Evolutionary conservation across 2,113 vertebrate genomes (phyloP).

Genomic region (Polyodon spathula): DNA sequence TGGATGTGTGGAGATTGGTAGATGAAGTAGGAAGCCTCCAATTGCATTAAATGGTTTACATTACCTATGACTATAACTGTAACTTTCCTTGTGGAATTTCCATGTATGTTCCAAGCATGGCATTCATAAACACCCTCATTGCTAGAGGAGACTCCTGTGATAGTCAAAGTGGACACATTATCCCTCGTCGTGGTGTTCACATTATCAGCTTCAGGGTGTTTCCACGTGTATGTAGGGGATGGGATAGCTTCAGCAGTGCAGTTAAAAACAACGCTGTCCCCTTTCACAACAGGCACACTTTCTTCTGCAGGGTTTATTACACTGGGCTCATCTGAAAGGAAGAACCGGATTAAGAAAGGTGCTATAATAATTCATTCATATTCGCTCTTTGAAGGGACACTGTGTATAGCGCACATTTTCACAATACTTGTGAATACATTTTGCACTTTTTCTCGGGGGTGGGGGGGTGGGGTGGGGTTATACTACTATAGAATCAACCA

Average conservation of each 20-base stretch:
- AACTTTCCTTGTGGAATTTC: not conserved
- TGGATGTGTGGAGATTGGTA: no score
- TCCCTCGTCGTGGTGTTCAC: conserved; percentile 5
- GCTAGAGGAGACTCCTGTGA: conserved; percentile 37
- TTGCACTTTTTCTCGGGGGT: no score
- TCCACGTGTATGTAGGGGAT: conserved; percentile 18
- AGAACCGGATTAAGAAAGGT: no score
- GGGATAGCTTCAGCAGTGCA: conserved; percentile 43
- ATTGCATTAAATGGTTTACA: no score
- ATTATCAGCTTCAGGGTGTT: conserved; percentile 1
- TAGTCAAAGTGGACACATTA: conserved; percentile 2
- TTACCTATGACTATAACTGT: not conserved
- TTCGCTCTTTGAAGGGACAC: no score
- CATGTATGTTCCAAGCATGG: conserved; percentile 39
- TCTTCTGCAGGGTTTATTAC: not conserved
- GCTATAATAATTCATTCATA: no score
- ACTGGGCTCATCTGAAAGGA: no score
- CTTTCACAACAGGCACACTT: rapidly evolving
- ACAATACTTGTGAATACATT: no score
- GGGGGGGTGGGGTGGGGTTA: no score
- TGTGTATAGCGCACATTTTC: no score
- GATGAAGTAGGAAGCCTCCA: no score
- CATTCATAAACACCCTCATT: conserved; percentile 36
- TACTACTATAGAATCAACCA: no score
- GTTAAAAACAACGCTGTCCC: conserved; percentile 18